Evolutionary conservation across 2,113 vertebrate genomes (phyloP).

Genomic region (Chelonoidis abingdonii): DNA sequence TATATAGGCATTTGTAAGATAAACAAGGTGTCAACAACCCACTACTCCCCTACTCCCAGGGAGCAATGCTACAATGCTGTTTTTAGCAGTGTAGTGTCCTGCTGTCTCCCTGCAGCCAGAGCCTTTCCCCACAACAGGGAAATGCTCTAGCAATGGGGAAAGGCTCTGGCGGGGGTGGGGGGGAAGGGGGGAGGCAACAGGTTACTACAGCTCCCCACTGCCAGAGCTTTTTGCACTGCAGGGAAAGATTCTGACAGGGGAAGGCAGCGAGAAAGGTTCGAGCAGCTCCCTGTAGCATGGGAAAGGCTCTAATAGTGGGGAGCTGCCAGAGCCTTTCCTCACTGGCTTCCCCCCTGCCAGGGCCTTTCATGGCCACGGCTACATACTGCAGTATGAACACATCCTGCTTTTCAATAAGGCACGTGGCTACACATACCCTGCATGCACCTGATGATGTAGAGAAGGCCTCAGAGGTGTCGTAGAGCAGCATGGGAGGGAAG

Average conservation of each 20-base stretch:
- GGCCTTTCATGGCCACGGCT: no score
- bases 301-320: no score
- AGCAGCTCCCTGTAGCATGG: no score
- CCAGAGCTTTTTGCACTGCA: background rate
- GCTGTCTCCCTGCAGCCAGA: background rate
- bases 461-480: background rate
- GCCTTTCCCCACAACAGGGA: no score
- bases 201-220: background rate
- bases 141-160: background rate
- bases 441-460: no score
- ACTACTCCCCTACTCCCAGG: background rate
- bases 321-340: background rate
- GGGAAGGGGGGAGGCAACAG: background rate
- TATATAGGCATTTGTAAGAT: background rate
- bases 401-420: background rate
- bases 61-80: background rate
- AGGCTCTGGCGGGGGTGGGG: background rate
- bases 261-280: no score
- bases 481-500: background rate
- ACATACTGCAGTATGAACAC: background rate
- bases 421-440: background rate
- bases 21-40: background rate
- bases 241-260: no score
- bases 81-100: background rate
- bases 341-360: no score